phyloP scores from a whole-genome alignment of 30 jellyfish, hydroid and myxozoan genomes.

The Hydractinia echinata region DNA sequence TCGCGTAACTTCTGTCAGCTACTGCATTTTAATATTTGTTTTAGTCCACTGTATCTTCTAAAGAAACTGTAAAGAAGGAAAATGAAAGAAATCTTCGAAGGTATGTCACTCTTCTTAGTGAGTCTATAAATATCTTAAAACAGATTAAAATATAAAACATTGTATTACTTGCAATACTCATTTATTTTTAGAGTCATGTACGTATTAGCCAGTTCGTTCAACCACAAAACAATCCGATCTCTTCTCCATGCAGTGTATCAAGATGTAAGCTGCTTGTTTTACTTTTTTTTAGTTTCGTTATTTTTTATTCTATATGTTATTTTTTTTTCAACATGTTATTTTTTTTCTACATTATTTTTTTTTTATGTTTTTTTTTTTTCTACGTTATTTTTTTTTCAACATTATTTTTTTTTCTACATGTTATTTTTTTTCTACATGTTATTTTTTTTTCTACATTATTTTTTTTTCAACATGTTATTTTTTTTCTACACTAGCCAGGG shows the following conservation, averaged over 20 bases:
- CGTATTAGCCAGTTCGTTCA: conserved; percentile 42
- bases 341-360: too few species aligned
- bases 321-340: too few species aligned
- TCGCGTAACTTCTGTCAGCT: too few species aligned
- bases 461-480: too few species aligned
- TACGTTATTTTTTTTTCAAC: too few species aligned
- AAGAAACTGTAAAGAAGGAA: conserved; percentile 29
- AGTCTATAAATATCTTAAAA: background rate
- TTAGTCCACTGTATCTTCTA: background rate
- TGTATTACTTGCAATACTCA: background rate
- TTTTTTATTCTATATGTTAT: too few species aligned
- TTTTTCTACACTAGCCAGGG: too few species aligned
- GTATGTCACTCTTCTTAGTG: conserved; percentile 3
- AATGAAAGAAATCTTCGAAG: conserved; percentile 52
- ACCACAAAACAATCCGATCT: conserved; percentile 1
- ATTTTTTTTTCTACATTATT: too few species aligned
- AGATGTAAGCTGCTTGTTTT: background rate
- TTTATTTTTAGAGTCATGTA: conserved; percentile 56
- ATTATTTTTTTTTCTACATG: too few species aligned
- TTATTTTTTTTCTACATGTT: too few species aligned
- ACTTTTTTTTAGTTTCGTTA: background rate
- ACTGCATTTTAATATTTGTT: background rate
- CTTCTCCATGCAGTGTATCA: conserved; percentile 12
- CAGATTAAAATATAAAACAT: background rate
- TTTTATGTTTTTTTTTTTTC: too few species aligned